These are phyloP conservation scores for Drosophila dunni DNA, from an alignment of 1,140 invertebrate genomes.

Conservation along the genomic window DNA sequence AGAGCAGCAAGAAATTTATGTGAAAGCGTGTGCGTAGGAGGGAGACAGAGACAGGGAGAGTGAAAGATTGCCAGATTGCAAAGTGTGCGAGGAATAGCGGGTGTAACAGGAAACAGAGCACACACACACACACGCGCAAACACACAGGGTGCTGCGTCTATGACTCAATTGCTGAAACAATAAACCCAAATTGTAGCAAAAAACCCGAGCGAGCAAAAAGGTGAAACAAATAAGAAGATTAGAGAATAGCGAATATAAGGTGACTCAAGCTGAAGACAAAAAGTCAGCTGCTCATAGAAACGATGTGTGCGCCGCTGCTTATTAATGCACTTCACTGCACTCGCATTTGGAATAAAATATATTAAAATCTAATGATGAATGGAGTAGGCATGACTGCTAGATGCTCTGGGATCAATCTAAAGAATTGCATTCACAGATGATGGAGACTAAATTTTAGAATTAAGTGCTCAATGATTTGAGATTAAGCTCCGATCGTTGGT, in stretches of 20 bases:
- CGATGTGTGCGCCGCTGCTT: not conserved
- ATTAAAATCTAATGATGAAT: too few species aligned
- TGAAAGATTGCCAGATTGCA: not conserved
- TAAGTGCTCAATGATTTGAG: too few species aligned
- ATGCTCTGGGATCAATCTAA: conserved; percentile 1
- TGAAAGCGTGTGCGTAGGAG: conserved; percentile 3
- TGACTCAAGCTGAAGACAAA: conserved; percentile 4
- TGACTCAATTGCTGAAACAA: conserved; percentile 30
- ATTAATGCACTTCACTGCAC: conserved; percentile 23
- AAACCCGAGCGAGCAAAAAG: conserved; percentile 9
- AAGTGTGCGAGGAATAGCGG: not conserved
- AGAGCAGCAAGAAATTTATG: conserved; percentile 7
- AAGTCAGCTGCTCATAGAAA: not conserved
- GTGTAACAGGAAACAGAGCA: conserved; percentile 8
- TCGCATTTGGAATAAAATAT: not conserved
- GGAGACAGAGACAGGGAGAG: not conserved
- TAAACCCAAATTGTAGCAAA: conserved; percentile 8
- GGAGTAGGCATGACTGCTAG: not conserved
- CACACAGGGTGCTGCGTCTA: conserved; percentile 1
- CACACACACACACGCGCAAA: not conserved
- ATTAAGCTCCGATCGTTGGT: not conserved
- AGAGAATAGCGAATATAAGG: not conserved
- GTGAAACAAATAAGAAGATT: conserved; percentile 13
- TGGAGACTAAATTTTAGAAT: not conserved
- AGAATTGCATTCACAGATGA: too few species aligned